Evolutionary conservation across 1,140 invertebrate genomes (phyloP), one percentile per base, ranked within the genome.

Genomic region (Stenopsyche tienmushanensis): DNA sequence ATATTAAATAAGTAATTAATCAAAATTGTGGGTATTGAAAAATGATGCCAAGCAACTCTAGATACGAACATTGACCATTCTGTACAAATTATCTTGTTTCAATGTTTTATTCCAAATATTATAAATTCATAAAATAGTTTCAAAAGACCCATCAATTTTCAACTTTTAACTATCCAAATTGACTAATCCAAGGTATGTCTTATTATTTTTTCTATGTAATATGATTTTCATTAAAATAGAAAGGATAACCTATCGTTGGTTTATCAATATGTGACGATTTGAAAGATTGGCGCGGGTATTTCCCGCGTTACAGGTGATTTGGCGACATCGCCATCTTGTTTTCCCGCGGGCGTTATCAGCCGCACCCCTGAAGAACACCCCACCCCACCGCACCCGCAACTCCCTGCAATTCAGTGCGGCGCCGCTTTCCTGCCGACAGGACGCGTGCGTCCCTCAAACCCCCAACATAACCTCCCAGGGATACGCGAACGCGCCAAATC

Each of bases 241-340:
- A n/a, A n/a, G n/a, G n/a, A n/a, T n/a, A n/a, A n/a, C n/a, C n/a
- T n/a, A n/a, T n/a, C n/a, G n/a, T n/a, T n/a, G n/a, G n/a, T n/a
- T n/a, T n/a, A n/a, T n/a, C n/a, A n/a, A n/a, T n/a, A n/a, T n/a
- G n/a, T n/a, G n/a, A n/a, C n/a, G n/a, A n/a, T n/a, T n/a, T n/a
- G n/a, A n/a, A n/a, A n/a, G n/a, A n/a, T n/a, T n/a, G n/a, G n/a
- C n/a, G n/a, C n/a, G n/a, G n/a, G n/a, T n/a, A 26, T 58, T 26
- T 41, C 39, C 8, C 23, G 57, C 44, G 42, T 57, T 60, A 60
- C 57, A 60, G 57, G 57, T 59, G 55, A 59, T 59, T 47, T 47
- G 25, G 55, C 29, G 57, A 47, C 44, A 47, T 15, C 57, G 57
- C 57, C 57, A 60, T 60, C 57, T 60, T 60, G 57, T 44, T 39